Percentiles rank a stretch among this genome's conserved stretches.
Evolutionary conservation across 2,113 vertebrate species (phyloP).

Genomic region (Reinhardtius hippoglossoides): DNA sequence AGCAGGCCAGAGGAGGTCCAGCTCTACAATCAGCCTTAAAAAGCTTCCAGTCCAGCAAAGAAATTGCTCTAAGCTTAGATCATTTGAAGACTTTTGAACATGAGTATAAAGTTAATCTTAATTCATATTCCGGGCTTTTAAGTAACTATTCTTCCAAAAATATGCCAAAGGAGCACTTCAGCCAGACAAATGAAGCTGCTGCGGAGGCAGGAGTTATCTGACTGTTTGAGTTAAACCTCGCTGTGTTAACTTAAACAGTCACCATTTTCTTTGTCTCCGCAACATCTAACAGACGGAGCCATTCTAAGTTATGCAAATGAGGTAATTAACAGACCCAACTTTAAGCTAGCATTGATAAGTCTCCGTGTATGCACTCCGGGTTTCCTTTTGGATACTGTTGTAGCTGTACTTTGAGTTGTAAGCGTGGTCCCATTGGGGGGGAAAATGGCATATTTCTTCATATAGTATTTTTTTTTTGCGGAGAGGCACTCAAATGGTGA

Average conservation of each 20-base stretch:
- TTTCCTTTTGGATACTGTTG: not conserved
- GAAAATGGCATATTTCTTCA: too few relatives aligned
- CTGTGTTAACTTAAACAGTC: not conserved
- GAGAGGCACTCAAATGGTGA: too few relatives aligned
- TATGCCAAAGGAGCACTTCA: conserved; percentile 4
- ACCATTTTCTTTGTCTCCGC: not conserved
- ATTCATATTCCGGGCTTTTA: conserved; percentile 6
- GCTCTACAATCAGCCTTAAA: conserved; percentile 13
- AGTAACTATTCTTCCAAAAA: conserved; percentile 8
- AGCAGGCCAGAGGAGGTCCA: not conserved
- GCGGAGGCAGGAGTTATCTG: not conserved
- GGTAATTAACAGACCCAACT: not conserved
- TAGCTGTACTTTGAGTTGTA: not conserved
- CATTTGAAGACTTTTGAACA: conserved; percentile 9
- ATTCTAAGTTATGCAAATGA: not conserved
- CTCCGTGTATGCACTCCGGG: not conserved
- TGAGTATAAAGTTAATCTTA: not conserved
- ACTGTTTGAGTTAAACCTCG: conserved; percentile 3
- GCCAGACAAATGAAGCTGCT: not conserved
- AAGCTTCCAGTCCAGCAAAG: not conserved
- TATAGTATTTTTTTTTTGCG: too few relatives aligned
- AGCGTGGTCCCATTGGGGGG: not conserved
- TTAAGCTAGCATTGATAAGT: not conserved
- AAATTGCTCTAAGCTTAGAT: conserved; percentile 10
- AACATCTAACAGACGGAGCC: not conserved